These are phyloP conservation scores for Pao palembangensis DNA, from an alignment of 2,113 vertebrate species.

Conservation along the genomic window DNA sequence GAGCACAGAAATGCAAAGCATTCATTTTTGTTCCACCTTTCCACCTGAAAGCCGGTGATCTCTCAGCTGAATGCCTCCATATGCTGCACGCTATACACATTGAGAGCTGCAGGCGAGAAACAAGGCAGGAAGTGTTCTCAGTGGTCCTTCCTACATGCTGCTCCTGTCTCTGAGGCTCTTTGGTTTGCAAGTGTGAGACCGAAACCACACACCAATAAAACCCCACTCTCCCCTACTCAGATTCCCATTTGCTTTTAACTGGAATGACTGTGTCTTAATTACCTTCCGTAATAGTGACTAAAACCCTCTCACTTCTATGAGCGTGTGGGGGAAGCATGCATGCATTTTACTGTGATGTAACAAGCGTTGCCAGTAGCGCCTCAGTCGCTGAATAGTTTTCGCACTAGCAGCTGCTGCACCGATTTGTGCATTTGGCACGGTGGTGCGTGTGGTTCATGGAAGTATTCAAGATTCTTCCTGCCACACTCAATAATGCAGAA, in stretches of 20 bases:
- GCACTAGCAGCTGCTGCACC: constrained; percentile 48
- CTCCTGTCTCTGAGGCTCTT: constrained; percentile 46
- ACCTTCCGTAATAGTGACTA: neutral
- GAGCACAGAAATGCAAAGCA: constrained; percentile 11
- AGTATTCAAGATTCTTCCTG: constrained; percentile 55
- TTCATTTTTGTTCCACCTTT: constrained; percentile 32
- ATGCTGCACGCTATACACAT: constrained; percentile 66
- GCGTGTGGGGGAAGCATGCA: constrained; percentile 2
- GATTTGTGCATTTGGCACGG: constrained; percentile 39
- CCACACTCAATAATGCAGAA: constrained; percentile 27
- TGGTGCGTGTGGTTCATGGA: constrained; percentile 33
- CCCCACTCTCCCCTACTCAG: constrained; percentile 14
- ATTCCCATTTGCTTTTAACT: constrained; percentile 2
- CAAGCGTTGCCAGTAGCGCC: constrained; percentile 17
- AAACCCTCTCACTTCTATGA: constrained; percentile 13
- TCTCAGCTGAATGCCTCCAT: constrained; percentile 66
- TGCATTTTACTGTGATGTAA: constrained; percentile 8
- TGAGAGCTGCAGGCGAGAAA: constrained; percentile 58
- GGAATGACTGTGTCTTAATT: constrained; percentile 14
- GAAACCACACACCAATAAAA: constrained; percentile 36
- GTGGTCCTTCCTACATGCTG: constrained; percentile 35
- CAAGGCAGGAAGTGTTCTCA: constrained; percentile 54
- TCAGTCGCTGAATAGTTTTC: constrained; percentile 33
- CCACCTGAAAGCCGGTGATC: constrained; percentile 40
- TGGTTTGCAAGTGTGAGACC: constrained; percentile 39